Base-by-base conservation (phyloP, 2,888 invertebrate species). In the Nephrotoma flavescens region DNA sequence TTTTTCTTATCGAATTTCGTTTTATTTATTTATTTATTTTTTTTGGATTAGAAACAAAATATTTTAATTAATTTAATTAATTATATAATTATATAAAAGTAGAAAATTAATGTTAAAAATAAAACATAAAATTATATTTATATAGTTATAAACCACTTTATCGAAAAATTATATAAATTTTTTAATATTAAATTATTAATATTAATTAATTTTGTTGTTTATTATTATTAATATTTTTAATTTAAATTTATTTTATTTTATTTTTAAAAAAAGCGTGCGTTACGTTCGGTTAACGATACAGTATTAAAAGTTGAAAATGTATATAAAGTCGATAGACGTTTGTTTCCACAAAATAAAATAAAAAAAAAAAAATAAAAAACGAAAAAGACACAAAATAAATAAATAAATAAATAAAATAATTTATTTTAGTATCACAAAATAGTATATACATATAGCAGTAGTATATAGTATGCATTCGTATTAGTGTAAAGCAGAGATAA, bases 241-340 rank as follows among this genome's bases (percentile, higher is more conserved):
- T 47, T 47, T 47, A 12, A 47, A 47, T 83, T 83, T 83, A 71
- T 4, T 11, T 44, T 15, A 31, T 71, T 71, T 71, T 71, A 15
- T 42, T 42, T 84, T 84, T 42, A 42, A 42, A 84, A n/a, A 42
- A 84, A 84, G 84, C 84, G 85, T 85, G 85, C 85, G 85, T 85
- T 85, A 85, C 85, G 44, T 85, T 85, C 85, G 85, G 85, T 85
- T 85, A 85, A 85, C 85, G 85, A 85, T 85, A 85, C 85, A 85
- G 85, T 85, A 85, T 85, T 85, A 44, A 85, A 85, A 42, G 84
- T 85, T 85, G 15, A 85, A 85, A 85, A 19, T 44, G 11, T 12
- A 84, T 4, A 84, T 84, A 84, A 85, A 85, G 42, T 85, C 85
- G 85, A 85, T 85, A 85, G 85, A 85, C 85, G 85, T 85, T 85